These are phyloP conservation scores for Apis cerana DNA, from an alignment of 1,140 invertebrate genomes.

Conservation along the genomic window DNA sequence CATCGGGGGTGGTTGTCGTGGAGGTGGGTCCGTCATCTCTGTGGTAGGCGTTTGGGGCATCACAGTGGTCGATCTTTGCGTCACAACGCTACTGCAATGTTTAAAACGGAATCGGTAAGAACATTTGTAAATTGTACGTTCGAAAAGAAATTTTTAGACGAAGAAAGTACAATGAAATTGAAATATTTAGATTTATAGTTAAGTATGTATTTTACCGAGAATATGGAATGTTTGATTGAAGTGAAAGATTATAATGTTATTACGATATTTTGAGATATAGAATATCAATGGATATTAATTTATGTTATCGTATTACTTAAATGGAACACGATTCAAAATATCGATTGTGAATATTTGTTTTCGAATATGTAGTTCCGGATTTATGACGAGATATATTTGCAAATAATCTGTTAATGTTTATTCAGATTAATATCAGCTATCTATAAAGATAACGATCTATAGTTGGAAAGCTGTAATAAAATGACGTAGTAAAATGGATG, in stretches of 20 bases:
- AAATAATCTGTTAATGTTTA: neutral
- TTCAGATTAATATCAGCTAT: neutral
- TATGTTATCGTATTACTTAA: neutral
- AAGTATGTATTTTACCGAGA: neutral
- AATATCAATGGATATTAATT: neutral
- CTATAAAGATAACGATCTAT: neutral
- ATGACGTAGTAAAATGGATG: neutral
- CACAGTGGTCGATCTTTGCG: constrained; percentile 69
- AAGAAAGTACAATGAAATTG: neutral
- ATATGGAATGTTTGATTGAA: neutral
- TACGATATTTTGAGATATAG: neutral
- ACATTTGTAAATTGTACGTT: neutral
- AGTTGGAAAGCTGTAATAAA: neutral
- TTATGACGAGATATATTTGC: neutral
- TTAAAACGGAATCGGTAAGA: neutral
- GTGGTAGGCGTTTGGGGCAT: constrained; percentile 75
- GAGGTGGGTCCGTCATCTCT: constrained; percentile 76
- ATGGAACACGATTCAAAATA: neutral
- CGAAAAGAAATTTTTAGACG: neutral
- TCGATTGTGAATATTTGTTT: neutral
- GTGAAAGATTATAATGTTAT: neutral
- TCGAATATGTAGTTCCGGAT: neutral
- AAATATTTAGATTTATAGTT: neutral
- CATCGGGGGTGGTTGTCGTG: constrained; percentile 76
- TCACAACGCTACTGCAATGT: constrained; percentile 64